phyloP scores from a whole-genome alignment of 23 tunicate species.

The Trididemnum miniatum region DNA sequence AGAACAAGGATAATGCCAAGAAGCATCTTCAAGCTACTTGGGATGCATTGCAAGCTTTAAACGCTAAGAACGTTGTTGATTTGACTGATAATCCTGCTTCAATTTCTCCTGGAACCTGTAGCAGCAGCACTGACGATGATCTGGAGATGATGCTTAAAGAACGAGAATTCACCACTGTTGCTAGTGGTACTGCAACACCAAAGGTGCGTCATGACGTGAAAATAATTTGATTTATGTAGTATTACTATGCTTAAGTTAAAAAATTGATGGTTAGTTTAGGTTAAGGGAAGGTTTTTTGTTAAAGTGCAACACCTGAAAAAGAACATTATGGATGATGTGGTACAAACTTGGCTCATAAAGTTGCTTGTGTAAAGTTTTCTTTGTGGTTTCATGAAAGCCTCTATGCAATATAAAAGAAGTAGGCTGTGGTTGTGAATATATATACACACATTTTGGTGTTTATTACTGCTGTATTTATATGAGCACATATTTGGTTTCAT shows the following conservation, averaged over 20 bases:
- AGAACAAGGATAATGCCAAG: background rate
- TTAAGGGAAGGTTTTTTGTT: background rate
- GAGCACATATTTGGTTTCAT: no score
- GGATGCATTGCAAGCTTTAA: background rate
- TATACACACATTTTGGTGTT: no score
- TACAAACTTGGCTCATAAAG: no score
- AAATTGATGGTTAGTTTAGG: background rate
- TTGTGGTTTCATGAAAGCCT: no score
- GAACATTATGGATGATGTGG: no score
- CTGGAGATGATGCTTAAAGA: background rate
- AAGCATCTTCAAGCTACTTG: constrained; percentile 2
- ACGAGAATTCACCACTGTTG: background rate
- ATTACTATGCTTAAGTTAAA: background rate
- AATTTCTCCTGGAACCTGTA: background rate
- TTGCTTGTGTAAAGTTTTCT: no score
- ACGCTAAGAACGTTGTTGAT: background rate
- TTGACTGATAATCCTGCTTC: background rate
- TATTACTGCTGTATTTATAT: no score
- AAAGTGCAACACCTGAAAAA: no score
- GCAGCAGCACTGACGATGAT: constrained; percentile 1
- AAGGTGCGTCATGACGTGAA: background rate
- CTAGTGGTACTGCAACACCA: constrained; percentile 1
- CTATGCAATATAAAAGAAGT: no score
- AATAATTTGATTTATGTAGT: background rate
- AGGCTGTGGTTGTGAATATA: no score